Evolutionary conservation across 2,113 vertebrate genomes (phyloP).

Genomic region (Todiramphus chloris): DNA sequence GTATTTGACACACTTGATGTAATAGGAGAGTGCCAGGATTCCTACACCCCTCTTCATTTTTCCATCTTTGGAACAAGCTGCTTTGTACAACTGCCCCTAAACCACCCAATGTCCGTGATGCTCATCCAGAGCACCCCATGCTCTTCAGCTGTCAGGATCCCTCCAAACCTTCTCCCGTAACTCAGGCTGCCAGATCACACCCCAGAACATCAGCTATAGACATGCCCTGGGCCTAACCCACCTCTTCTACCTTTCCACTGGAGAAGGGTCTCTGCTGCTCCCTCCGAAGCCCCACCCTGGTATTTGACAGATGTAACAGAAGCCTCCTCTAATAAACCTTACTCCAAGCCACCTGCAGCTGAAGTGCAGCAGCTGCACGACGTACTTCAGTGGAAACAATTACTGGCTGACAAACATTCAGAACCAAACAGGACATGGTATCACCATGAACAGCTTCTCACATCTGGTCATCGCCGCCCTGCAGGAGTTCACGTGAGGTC

Average conservation of each 20-base stretch:
- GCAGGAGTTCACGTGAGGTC: background rate
- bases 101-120: fast-evolving
- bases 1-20: background rate
- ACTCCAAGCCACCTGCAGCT: background rate
- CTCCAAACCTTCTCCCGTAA: background rate
- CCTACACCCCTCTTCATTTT: no score
- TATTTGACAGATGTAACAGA: background rate
- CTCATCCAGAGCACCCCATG: background rate
- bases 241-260: background rate
- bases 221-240: background rate
- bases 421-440: background rate
- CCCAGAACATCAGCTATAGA: background rate
- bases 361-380: background rate
- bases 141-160: background rate
- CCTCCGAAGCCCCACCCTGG: background rate
- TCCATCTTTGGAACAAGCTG: background rate
- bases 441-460: background rate
- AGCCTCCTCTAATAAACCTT: background rate
- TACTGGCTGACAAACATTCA: background rate
- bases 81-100: background rate
- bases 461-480: slow-evolving; percentile 34
- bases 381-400: background rate
- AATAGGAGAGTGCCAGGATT: background rate
- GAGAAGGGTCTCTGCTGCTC: background rate
- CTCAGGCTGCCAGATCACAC: background rate